These are phyloP conservation scores for Petroica traversi DNA, from an alignment of 2,113 vertebrate species.

Conservation along the genomic window DNA sequence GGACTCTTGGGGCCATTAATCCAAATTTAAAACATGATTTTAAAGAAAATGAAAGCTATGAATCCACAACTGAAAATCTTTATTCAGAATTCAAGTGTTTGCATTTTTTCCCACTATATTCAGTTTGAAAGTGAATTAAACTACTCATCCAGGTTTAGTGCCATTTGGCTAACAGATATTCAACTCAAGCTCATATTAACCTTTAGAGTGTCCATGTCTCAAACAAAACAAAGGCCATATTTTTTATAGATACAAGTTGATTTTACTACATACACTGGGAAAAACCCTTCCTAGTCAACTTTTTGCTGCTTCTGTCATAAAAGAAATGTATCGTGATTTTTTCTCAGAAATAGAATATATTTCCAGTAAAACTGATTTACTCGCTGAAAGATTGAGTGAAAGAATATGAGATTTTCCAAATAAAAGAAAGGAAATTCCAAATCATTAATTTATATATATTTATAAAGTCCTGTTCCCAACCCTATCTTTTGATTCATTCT, in stretches of 20 bases:
- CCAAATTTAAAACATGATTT: background rate
- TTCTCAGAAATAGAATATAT: background rate
- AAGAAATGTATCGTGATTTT: background rate
- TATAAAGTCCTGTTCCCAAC: background rate
- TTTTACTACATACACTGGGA: background rate
- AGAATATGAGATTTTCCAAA: background rate
- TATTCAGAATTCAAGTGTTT: background rate
- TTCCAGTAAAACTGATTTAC: background rate
- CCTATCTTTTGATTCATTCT: background rate
- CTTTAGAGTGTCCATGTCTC: background rate
- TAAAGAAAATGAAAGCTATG: background rate
- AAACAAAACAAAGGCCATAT: background rate
- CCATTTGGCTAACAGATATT: background rate
- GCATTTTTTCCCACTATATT: background rate
- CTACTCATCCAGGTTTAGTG: background rate
- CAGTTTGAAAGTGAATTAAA: background rate
- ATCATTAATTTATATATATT: background rate
- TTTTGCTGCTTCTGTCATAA: background rate
- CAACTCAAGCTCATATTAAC: background rate
- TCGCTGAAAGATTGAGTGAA: background rate
- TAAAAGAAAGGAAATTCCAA: background rate
- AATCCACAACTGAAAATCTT: background rate
- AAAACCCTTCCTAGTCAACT: background rate
- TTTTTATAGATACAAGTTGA: background rate
- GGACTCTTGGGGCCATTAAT: background rate